These are phyloP conservation scores for Scaptomyza hsui DNA, from an alignment of 1,140 invertebrate genomes.

Conservation along the genomic window DNA sequence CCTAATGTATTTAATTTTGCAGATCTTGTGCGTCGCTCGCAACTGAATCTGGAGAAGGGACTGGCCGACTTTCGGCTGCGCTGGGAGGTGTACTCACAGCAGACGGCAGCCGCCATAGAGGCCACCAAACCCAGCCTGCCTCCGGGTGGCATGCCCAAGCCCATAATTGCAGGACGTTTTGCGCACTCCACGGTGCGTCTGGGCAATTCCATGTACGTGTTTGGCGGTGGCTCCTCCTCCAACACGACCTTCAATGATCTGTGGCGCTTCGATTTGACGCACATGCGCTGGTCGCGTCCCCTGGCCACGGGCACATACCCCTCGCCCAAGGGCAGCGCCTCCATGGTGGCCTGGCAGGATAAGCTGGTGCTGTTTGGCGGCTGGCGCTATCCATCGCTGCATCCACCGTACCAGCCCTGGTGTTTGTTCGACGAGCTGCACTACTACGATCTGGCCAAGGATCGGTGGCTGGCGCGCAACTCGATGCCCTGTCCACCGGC, in stretches of 20 bases:
- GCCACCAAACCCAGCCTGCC: conserved; percentile 26
- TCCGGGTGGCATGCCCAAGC: conserved; percentile 61
- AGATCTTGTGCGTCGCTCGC: conserved; percentile 79
- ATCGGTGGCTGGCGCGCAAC: conserved; percentile 92
- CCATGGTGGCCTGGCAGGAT: conserved; percentile 93
- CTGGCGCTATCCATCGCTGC: conserved; percentile 96
- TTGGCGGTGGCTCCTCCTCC: conserved; percentile 97
- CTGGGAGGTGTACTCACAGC: conserved; percentile 74
- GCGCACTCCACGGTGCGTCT: conserved; percentile 95
- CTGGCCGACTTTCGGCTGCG: conserved; percentile 71
- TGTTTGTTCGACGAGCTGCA: conserved; percentile 97
- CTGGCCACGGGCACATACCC: conserved; percentile 94
- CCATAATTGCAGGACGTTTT: conserved; percentile 93
- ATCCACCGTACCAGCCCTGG: conserved; percentile 94
- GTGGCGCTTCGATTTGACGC: conserved; percentile 95
- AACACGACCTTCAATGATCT: conserved; percentile 98
- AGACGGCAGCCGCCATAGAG: conserved; percentile 48
- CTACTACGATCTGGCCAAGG: conserved; percentile 92
- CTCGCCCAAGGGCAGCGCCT: conserved; percentile 97
- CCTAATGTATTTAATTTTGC: background rate
- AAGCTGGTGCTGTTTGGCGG: conserved; percentile 96
- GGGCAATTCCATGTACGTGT: conserved; percentile 95
- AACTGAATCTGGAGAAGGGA: conserved; percentile 76
- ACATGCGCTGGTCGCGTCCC: conserved; percentile 92
- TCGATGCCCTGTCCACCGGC: conserved; percentile 89